A percentile compares a stretch with the other conserved stretches of the same genome.
Conservation (phyloP, 1,140 invertebrate genomes). For the Aphidius ervi region DNA sequence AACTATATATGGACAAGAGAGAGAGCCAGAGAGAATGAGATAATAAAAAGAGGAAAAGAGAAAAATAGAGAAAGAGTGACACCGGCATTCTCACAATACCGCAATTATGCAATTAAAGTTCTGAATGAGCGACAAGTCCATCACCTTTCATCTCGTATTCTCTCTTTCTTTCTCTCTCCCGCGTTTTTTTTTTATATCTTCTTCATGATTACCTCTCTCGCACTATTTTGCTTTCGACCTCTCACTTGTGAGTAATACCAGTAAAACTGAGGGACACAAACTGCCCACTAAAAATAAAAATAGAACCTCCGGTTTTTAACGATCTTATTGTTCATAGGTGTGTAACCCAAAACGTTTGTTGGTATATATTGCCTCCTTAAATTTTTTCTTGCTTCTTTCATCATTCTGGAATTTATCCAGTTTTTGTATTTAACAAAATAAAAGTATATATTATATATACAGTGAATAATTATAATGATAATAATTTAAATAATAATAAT, state of each 20-base stretch:
- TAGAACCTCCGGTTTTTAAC: constrained; percentile 29
- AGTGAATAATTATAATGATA: too few species aligned
- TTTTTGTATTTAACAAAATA: too few species aligned
- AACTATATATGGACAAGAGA: background rate
- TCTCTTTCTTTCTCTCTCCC: background rate
- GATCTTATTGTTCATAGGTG: constrained; percentile 39
- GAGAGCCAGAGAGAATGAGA: background rate
- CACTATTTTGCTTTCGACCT: background rate
- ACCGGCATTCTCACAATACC: constrained; percentile 33
- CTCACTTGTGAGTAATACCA: constrained; percentile 24
- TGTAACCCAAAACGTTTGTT: constrained; percentile 42
- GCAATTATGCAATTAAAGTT: constrained; percentile 46
- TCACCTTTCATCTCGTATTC: background rate
- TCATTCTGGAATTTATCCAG: too few species aligned
- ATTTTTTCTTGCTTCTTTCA: too few species aligned
- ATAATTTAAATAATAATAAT: too few species aligned
- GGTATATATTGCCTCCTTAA: background rate
- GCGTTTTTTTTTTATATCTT: background rate
- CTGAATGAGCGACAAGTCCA: constrained; percentile 21
- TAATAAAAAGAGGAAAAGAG: background rate
- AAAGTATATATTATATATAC: too few species aligned
- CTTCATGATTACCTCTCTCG: background rate
- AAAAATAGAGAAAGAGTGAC: constrained; percentile 11
- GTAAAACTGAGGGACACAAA: background rate
- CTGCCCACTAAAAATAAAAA: constrained; percentile 6